phyloP scores from a whole-genome alignment of 2,113 vertebrate genomes.

The Hypocryptadius cinnamomeus region DNA sequence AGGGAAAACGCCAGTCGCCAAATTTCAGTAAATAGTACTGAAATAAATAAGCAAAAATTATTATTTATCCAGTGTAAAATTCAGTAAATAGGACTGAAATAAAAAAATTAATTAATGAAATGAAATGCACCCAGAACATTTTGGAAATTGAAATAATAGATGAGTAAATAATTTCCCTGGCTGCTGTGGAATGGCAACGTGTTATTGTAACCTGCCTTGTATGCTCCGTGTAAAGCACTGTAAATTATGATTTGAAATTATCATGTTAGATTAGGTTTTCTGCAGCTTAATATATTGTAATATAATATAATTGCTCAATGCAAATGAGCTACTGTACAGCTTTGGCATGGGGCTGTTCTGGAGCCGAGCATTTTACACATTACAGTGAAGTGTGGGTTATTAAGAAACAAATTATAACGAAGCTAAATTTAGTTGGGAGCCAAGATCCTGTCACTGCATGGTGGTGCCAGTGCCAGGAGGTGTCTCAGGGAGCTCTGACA shows the following conservation, averaged over 20 bases:
- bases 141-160: slow-evolving; percentile 27
- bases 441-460: slow-evolving; percentile 18
- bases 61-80: not conserved
- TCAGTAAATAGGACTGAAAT: not conserved
- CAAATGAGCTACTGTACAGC: slow-evolving; percentile 68
- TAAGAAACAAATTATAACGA: slow-evolving; percentile 72
- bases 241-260: slow-evolving; percentile 72
- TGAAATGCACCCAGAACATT: not conserved
- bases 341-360: slow-evolving; percentile 62
- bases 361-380: slow-evolving; percentile 69
- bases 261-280: slow-evolving; percentile 69
- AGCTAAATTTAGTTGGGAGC: slow-evolving; percentile 66
- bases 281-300: slow-evolving; percentile 70
- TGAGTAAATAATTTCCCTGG: slow-evolving; percentile 52
- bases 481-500: not conserved
- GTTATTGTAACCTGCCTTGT: slow-evolving; percentile 64
- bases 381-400: slow-evolving; percentile 64
- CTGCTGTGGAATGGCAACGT: slow-evolving; percentile 14
- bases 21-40: not conserved
- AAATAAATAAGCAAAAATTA: not conserved
- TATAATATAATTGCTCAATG: slow-evolving; percentile 75
- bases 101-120: not conserved
- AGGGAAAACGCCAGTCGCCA: not conserved
- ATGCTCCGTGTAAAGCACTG: slow-evolving; percentile 56
- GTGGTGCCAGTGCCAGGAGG: not conserved